Evolutionary conservation across 1,140 invertebrate genomes (phyloP).

Genomic region (Lepidurus couesii): DNA sequence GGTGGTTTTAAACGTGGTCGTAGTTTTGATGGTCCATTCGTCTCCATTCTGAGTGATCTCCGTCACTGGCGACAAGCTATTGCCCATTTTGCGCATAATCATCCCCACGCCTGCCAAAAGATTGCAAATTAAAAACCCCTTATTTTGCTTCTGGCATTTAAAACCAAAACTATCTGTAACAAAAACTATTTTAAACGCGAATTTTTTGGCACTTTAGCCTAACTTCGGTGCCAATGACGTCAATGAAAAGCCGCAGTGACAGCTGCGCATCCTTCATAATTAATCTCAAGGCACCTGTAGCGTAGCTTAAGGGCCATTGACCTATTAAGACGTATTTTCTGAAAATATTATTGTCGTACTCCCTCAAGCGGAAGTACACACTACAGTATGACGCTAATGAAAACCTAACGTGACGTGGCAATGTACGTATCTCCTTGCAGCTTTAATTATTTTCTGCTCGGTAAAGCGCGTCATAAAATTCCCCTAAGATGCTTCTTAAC

Average conservation of each 20-base stretch:
- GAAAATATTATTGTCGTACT: not conserved
- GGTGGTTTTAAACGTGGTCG: constrained; percentile 51
- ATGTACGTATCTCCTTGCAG: not conserved
- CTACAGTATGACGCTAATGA: not conserved
- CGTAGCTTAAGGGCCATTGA: not conserved
- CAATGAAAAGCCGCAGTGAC: not conserved
- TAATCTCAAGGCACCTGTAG: not conserved
- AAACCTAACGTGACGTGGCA: not conserved
- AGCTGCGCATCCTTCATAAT: not conserved
- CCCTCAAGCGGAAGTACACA: not conserved
- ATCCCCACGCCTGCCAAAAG: constrained; percentile 46
- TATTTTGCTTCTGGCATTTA: not conserved
- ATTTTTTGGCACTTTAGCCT: not conserved
- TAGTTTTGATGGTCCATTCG: constrained; percentile 47
- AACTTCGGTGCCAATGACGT: not conserved
- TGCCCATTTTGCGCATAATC: constrained; percentile 47
- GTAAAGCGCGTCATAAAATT: too few relatives aligned
- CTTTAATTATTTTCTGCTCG: too few relatives aligned
- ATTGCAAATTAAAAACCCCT: constrained; percentile 27
- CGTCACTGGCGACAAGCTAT: constrained; percentile 45
- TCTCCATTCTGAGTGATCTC: constrained; percentile 47
- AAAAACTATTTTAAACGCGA: not conserved
- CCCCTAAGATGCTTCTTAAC: too few relatives aligned
- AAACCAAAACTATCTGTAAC: too few relatives aligned
- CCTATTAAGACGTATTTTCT: not conserved